Evolutionary conservation across 2,797 vertebrate species (phyloP).

Genomic region (Xenops minutus): DNA sequence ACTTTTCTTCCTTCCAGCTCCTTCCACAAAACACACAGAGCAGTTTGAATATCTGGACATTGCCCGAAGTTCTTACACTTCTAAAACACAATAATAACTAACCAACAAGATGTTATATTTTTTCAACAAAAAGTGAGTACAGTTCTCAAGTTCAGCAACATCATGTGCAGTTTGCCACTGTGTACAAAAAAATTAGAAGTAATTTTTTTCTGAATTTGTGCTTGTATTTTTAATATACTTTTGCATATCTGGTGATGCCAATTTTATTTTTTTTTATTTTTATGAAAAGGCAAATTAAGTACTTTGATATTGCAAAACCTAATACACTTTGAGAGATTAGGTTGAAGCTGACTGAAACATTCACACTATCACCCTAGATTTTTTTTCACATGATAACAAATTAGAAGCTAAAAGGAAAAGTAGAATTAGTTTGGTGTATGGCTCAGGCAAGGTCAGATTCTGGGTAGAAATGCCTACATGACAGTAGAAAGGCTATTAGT

Average conservation of each 20-base stretch:
- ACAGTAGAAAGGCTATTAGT: neutral
- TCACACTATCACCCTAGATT: fast-evolving
- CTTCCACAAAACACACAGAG: neutral
- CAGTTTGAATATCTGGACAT: neutral
- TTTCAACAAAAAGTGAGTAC: neutral
- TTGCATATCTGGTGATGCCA: neutral
- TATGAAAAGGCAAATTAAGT: neutral
- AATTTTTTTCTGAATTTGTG: neutral
- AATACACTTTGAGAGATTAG: neutral
- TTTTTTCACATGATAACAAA: neutral
- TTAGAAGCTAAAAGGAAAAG: neutral
- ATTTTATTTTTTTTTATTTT: neutral
- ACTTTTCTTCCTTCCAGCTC: neutral
- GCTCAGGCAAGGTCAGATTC: neutral
- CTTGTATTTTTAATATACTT: neutral
- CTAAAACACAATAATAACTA: neutral
- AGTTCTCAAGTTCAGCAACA: neutral
- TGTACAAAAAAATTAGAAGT: neutral
- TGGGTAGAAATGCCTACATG: neutral
- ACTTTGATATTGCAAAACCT: neutral
- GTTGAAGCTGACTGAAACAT: neutral
- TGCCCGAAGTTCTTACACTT: neutral
- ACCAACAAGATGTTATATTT: neutral
- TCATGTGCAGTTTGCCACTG: neutral
- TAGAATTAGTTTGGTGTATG: neutral